phyloP scores from a whole-genome alignment of 2,113 vertebrate species.

The Sturnira hondurensis region DNA sequence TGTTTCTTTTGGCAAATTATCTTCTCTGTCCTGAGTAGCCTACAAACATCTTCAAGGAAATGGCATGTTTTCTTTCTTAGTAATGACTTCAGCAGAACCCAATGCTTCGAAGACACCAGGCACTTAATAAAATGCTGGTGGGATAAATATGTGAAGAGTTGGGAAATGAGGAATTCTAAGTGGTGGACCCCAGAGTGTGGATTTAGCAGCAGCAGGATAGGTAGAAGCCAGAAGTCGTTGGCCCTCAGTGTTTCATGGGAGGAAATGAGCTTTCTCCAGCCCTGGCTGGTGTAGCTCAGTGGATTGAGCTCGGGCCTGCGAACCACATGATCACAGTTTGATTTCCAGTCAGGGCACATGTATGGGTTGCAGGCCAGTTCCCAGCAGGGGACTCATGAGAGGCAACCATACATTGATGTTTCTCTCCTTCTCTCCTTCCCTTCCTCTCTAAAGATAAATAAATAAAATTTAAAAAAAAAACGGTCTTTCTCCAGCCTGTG shows the following conservation, averaged over 20 bases:
- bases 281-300: too few relatives aligned
- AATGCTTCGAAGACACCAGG: neutral
- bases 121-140: neutral
- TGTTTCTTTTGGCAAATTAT: neutral
- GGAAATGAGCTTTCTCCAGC: neutral
- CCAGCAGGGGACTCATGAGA: too few relatives aligned
- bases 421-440: too few relatives aligned
- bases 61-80: neutral
- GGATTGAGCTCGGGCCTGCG: too few relatives aligned
- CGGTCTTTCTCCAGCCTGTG: neutral
- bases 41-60: neutral
- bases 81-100: neutral
- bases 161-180: neutral
- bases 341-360: too few relatives aligned
- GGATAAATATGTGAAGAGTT: neutral
- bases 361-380: too few relatives aligned
- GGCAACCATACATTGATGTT: too few relatives aligned
- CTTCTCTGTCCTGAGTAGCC: neutral
- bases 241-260: accelerated
- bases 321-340: too few relatives aligned
- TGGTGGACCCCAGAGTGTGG: accelerated
- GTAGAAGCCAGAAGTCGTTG: neutral
- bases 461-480: too few relatives aligned
- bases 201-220: neutral
- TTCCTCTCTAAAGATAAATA: too few relatives aligned